phyloP scores from a whole-genome alignment of 2,113 vertebrate genomes.

The Limnothrissa miodon region DNA sequence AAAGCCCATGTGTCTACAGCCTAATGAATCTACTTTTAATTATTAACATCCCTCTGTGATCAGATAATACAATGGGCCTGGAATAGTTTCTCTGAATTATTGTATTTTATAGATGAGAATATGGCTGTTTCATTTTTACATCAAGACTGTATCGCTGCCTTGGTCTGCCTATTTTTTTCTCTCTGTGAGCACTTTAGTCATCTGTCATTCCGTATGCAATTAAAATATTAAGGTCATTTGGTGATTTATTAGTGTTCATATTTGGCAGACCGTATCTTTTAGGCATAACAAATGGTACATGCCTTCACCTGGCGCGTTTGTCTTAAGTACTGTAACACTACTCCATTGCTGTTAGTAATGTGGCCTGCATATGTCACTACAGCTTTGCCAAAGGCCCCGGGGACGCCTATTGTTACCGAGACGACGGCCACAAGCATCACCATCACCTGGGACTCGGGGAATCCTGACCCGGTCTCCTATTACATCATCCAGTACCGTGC shows the following conservation, averaged over 20 bases:
- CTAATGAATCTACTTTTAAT: neutral
- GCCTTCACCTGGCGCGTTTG: neutral
- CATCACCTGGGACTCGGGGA: conserved; percentile 98
- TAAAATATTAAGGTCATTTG: neutral
- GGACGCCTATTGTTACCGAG: conserved; percentile 91
- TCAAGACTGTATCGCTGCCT: neutral
- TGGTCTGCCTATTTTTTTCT: neutral
- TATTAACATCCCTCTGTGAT: neutral
- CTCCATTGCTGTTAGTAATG: neutral
- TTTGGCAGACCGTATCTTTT: neutral
- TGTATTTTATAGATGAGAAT: neutral
- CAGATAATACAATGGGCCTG: neutral
- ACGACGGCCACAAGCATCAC: conserved; percentile 98
- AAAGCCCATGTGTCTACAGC: neutral
- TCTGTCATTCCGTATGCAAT: neutral
- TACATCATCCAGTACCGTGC: conserved; percentile 96
- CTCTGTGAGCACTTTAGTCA: neutral
- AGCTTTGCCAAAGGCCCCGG: conserved; percentile 96
- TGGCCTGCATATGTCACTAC: conserved; percentile 41
- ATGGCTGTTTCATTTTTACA: neutral
- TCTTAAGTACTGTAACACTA: neutral
- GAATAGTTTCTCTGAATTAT: neutral
- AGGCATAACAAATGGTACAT: neutral
- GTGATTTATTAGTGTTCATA: neutral
- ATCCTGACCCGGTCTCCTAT: conserved; percentile 92